A percentile compares a stretch with the other conserved stretches of the same genome.
Evolutionary conservation across 2,888 invertebrate genomes (phyloP).

Genomic region (Sturmia bella): DNA sequence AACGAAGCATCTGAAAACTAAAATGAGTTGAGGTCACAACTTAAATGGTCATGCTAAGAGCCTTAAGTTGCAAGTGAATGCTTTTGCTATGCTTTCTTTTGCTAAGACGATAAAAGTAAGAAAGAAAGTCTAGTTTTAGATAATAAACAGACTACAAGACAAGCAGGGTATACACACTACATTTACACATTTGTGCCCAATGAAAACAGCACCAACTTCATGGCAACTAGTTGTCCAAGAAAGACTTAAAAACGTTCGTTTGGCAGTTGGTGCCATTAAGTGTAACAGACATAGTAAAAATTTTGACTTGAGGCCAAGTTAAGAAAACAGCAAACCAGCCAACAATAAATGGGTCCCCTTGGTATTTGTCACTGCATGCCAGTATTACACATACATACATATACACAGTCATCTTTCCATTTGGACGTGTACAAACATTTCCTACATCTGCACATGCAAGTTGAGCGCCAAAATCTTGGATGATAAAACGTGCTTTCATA

Average conservation of each 20-base stretch:
- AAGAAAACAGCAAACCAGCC: slow-evolving; percentile 13
- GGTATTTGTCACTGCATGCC: slow-evolving; percentile 29
- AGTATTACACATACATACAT: slow-evolving; percentile 6
- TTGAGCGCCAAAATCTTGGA: slow-evolving; percentile 13
- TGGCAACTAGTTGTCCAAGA: no score
- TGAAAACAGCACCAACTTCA: background rate
- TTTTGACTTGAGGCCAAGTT: slow-evolving; percentile 11
- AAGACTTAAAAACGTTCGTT: no score
- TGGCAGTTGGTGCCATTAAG: slow-evolving; percentile 14
- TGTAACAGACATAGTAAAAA: background rate
- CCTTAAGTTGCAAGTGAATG: slow-evolving; percentile 2
- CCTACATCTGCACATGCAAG: background rate
- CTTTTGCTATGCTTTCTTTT: background rate
- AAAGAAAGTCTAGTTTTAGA: slow-evolving; percentile 22
- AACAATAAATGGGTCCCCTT: slow-evolving; percentile 30
- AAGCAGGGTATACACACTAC: background rate
- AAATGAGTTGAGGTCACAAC: slow-evolving; percentile 25
- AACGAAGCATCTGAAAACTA: background rate
- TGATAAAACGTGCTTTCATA: slow-evolving; percentile 10
- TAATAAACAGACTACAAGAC: background rate
- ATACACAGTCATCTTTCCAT: background rate
- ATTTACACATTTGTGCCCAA: no score
- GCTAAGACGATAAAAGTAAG: slow-evolving; percentile 7
- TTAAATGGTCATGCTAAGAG: slow-evolving; percentile 19
- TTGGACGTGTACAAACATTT: background rate